Base-by-base conservation (phyloP, 2,888 invertebrate species). In the Spisula subtruncata region DNA sequence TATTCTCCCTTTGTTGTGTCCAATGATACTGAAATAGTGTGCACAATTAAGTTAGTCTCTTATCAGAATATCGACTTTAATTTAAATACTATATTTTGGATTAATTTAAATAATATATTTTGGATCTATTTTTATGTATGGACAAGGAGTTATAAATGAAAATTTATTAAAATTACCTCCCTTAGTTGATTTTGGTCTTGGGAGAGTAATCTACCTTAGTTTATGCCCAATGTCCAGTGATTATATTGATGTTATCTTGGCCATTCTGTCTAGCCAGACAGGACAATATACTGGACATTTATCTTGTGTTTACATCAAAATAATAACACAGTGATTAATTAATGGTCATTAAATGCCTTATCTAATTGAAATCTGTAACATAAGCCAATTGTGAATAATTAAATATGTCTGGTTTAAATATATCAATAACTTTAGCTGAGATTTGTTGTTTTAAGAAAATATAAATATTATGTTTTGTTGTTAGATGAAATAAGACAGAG, bases 341-440 rank as follows among this genome's bases (percentile, higher is more conserved):
- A 84, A 84, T 46, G 41, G 48, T 84, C 84, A 84, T 84, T 84
- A 84, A 81, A 25, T 51, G n/a, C 20, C 16, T 35, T 81, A 81
- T 81, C 81, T n/a, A 81, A 41, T 29, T n/a, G n/a, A 14, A n/a
- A 81, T 81, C 46, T 81, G 46, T 18, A 25, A 46, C 14, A 81
- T 12, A 51, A 46, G 51, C 48, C 5, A 46, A 81, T 81, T 81
- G 81, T 48, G 48, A 79, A 79, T 14, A 75, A 32, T 75, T 75
- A 16, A 75, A 18, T 5, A 32, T 75, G 75, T 75, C 75, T 75
- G 75, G 60, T 5, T 66, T 10, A 66, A 25, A 20, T 25, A 66
- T 66, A 25, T 66, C 10, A 66, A n/a, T 25, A 66, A 25, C 1
- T 66, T 66, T 66, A 25, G n/a, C n/a, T 66, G 2, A 41, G 41